These are phyloP conservation scores for Zygothrica quintamaculata DNA, from an alignment of 2,888 invertebrate genomes.

Conservation along the genomic window DNA sequence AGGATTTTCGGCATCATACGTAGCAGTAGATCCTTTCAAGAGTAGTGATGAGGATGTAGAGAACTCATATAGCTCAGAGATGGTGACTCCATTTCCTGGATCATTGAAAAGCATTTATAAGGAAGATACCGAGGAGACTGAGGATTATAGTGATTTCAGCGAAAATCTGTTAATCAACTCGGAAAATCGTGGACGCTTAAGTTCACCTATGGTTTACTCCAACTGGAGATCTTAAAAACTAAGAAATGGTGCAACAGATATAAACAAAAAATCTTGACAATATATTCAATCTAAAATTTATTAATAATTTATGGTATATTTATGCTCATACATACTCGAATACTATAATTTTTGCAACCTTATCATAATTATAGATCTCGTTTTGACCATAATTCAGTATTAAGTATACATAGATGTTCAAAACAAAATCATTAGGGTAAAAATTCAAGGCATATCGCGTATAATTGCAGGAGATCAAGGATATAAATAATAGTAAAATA, in stretches of 20 bases:
- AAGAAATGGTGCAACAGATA: constrained; percentile 17
- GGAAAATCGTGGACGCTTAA: constrained; percentile 61
- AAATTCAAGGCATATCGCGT: constrained; percentile 57
- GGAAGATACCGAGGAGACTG: constrained; percentile 77
- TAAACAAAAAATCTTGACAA: constrained; percentile 67
- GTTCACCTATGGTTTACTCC: constrained; percentile 66
- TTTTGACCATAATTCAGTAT: constrained; percentile 44
- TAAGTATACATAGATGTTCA: constrained; percentile 45
- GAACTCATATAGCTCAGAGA: constrained; percentile 83
- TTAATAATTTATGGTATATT: constrained; percentile 77
- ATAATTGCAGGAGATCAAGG: constrained; percentile 20
- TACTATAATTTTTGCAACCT: constrained; percentile 57
- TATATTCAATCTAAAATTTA: constrained; percentile 74
- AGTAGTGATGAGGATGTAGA: constrained; percentile 85
- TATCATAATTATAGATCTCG: constrained; percentile 54
- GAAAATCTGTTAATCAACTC: constrained; percentile 81
- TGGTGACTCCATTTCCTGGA: constrained; percentile 84
- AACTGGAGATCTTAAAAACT: constrained; percentile 41
- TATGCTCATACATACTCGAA: constrained; percentile 63
- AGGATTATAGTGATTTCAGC: constrained; percentile 83
- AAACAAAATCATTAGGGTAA: constrained; percentile 45
- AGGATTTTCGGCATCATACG: constrained; percentile 96
- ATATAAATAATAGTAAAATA: constrained; percentile 13
- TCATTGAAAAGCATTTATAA: constrained; percentile 84
- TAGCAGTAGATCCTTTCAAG: constrained; percentile 88